Percentiles rank a stretch among this genome's conserved stretches.
Evolutionary conservation across 2,797 vertebrate genomes (phyloP).

Genomic region (Selene dorsalis): DNA sequence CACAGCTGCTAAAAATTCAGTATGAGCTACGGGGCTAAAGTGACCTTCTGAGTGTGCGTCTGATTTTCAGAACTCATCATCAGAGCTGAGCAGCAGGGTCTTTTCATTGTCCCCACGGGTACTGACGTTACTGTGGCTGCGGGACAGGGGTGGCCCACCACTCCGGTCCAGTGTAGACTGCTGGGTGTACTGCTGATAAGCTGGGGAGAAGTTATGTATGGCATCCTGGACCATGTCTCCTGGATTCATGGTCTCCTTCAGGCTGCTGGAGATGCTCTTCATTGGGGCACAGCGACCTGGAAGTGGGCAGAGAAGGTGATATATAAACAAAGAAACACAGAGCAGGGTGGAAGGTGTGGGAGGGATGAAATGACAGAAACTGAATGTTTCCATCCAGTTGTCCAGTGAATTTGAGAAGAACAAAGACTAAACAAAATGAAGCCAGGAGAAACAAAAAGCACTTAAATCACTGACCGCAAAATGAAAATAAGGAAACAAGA

Average conservation of each 20-base stretch:
- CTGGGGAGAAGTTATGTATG: conserved; percentile 99
- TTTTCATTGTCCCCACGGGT: conserved; percentile 92
- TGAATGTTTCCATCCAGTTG: not conserved
- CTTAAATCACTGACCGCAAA: not conserved
- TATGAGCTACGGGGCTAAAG: conserved; percentile 18
- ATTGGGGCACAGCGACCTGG: conserved; percentile 97
- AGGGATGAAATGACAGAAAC: not conserved
- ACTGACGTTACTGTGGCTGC: conserved; percentile 91
- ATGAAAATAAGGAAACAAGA: conserved; percentile 3
- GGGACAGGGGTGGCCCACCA: conserved; percentile 86
- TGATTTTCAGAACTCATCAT: conserved; percentile 92
- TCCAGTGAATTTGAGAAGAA: not conserved
- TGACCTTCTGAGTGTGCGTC: conserved; percentile 4
- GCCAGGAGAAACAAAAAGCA: conserved; percentile 14
- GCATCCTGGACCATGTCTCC: conserved; percentile 98
- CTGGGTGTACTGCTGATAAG: conserved; percentile 99
- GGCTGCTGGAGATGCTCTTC: conserved; percentile 99
- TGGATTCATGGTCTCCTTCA: conserved; percentile 99
- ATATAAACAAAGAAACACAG: conserved; percentile 3
- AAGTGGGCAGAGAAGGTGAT: not conserved
- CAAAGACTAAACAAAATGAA: conserved; percentile 16
- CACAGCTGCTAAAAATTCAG: conserved; percentile 23
- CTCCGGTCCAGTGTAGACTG: conserved; percentile 93
- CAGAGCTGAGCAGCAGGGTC: conserved; percentile 96
- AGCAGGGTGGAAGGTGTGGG: not conserved